A percentile compares a stretch with the other conserved stretches of the same genome.
Conservation (phyloP, 2,888 invertebrate genomes). For the Hofmannophila pseudospretella region DNA sequence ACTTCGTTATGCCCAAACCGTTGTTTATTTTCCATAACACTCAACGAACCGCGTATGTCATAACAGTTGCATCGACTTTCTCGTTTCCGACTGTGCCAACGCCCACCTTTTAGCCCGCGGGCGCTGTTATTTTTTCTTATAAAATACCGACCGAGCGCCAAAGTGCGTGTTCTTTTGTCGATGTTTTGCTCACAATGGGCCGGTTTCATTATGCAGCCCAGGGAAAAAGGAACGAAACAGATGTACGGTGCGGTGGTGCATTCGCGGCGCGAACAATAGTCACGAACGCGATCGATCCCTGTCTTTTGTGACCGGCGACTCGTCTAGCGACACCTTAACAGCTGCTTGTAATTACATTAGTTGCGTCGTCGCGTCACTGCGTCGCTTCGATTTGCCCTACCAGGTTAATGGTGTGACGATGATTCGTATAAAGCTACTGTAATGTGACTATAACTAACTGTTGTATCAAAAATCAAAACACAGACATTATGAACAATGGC, state of each 20-base stretch:
- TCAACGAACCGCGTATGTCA: conserved; percentile 69
- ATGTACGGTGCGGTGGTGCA: conserved; percentile 66
- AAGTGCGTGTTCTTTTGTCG: conserved; percentile 72
- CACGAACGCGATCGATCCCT: conserved; percentile 67
- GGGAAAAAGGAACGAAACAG: conserved; percentile 73
- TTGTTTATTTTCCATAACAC: conserved; percentile 64
- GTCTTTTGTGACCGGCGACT: conserved; percentile 51
- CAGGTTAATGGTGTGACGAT: conserved; percentile 18
- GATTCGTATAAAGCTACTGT: conserved; percentile 10
- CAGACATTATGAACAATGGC: conserved; percentile 30
- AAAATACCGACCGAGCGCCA: conserved; percentile 52
- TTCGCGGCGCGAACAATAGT: conserved; percentile 64
- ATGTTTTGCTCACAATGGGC: conserved; percentile 65
- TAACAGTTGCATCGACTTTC: conserved; percentile 73
- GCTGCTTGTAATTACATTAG: conserved; percentile 43
- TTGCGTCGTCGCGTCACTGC: conserved; percentile 17
- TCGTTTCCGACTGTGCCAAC: conserved; percentile 64
- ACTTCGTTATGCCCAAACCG: conserved; percentile 40
- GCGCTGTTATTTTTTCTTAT: conserved; percentile 67
- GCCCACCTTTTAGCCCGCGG: conserved; percentile 64
- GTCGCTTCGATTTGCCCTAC: conserved; percentile 14
- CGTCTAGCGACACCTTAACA: conserved; percentile 38
- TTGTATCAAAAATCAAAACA: conserved; percentile 22
- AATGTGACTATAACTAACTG: conserved; percentile 2
- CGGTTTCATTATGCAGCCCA: conserved; percentile 69